A percentile compares a stretch with the other conserved stretches of the same genome.
Evolutionary conservation across 64 coral and sea anemone genomes (phyloP).

Genomic region (Stylophora pistillata): DNA sequence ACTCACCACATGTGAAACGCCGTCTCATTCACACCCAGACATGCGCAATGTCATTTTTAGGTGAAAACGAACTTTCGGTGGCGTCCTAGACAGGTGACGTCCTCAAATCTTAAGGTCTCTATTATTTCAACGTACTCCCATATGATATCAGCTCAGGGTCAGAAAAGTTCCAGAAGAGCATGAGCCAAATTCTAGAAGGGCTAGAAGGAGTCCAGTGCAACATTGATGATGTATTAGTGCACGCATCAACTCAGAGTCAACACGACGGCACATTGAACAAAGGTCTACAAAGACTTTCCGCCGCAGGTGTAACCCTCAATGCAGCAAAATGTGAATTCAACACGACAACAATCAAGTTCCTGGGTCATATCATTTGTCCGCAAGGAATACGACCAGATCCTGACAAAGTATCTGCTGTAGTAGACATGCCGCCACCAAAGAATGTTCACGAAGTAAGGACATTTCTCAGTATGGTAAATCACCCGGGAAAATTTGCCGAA

Average conservation of each 20-base stretch:
- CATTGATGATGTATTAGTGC: slow-evolving; percentile 31
- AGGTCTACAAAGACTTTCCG: not conserved
- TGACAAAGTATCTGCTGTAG: slow-evolving; percentile 23
- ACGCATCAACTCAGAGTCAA: not conserved
- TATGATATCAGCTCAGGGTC: too few species aligned
- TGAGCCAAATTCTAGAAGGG: slow-evolving; percentile 20
- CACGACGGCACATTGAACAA: not conserved
- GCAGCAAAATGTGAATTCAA: slow-evolving; percentile 1
- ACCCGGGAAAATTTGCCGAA: too few species aligned
- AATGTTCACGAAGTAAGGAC: too few species aligned
- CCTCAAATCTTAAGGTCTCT: too few species aligned
- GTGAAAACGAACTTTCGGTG: too few species aligned
- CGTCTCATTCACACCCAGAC: too few species aligned
- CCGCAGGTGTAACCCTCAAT: slow-evolving; percentile 43
- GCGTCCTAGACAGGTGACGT: too few species aligned
- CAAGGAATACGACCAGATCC: slow-evolving; percentile 12
- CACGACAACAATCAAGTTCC: slow-evolving; percentile 29
- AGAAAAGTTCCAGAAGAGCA: slow-evolving; percentile 50
- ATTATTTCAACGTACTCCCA: too few species aligned
- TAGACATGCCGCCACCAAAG: not conserved
- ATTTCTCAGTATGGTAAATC: too few species aligned
- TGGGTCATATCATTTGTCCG: slow-evolving; percentile 9
- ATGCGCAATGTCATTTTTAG: too few species aligned
- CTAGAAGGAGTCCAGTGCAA: slow-evolving; percentile 36
- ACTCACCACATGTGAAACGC: too few species aligned